A percentile compares a stretch with the other conserved stretches of the same genome.
Conservation (phyloP, 2,888 invertebrate species). For the Stenodema calcarata region DNA sequence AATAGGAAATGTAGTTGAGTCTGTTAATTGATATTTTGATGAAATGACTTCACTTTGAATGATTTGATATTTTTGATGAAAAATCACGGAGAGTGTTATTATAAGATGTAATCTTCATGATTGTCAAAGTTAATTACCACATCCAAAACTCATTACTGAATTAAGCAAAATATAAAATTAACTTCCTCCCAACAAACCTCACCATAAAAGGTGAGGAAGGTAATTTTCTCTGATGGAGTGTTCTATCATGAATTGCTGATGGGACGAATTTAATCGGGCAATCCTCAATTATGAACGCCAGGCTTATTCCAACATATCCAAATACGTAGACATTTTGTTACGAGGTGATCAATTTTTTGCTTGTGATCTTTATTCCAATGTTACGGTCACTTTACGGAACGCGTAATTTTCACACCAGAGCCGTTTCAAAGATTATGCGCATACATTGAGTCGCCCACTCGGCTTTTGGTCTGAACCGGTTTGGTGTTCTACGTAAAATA, state of each 20-base stretch:
- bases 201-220: not conserved
- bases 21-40: no score
- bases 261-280: not conserved
- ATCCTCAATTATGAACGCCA: not conserved
- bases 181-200: not conserved
- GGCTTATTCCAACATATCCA: not conserved
- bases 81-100: not conserved
- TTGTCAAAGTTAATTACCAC: not conserved
- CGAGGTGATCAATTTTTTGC: not conserved
- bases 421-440: conserved; percentile 34
- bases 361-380: not conserved
- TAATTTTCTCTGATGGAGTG: not conserved
- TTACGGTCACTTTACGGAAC: not conserved
- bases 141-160: not conserved
- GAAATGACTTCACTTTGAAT: no score
- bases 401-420: conserved; percentile 39
- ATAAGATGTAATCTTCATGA: not conserved
- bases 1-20: no score
- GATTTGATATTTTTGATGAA: not conserved
- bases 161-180: not conserved
- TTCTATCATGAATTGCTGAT: conserved; percentile 15
- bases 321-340: not conserved
- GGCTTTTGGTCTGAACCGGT: not conserved
- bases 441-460: conserved; percentile 30
- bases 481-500: not conserved